Conservation (phyloP, 2,888 invertebrate species). For the Panopea generosa region DNA sequence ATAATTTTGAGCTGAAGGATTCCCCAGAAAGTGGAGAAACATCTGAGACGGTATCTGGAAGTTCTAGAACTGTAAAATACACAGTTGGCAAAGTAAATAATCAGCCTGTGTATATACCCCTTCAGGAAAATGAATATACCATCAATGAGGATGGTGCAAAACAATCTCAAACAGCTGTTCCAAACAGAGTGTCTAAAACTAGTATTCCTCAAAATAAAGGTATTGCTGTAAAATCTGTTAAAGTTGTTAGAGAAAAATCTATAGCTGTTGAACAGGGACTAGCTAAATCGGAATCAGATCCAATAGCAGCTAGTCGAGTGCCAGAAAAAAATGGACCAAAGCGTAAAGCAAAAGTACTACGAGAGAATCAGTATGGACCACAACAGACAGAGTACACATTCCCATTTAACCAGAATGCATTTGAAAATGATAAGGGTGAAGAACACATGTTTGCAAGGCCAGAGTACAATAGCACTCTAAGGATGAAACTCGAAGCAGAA, state of each 20-base stretch:
- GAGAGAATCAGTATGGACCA: conserved; percentile 69
- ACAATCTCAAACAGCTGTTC: conserved; percentile 1
- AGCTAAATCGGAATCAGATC: conserved; percentile 18
- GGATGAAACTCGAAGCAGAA: conserved; percentile 74
- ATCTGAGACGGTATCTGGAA: neutral
- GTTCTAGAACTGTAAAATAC: conserved; percentile 57
- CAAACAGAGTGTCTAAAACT: neutral
- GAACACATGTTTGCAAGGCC: conserved; percentile 79
- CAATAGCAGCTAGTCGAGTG: conserved; percentile 42
- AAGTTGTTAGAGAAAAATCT: conserved; percentile 45
- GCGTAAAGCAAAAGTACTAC: conserved; percentile 66
- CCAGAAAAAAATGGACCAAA: conserved; percentile 43
- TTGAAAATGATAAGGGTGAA: conserved; percentile 52
- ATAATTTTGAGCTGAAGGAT: too few species aligned
- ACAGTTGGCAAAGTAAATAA: conserved; percentile 46
- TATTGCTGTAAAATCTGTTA: conserved; percentile 26
- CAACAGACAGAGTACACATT: conserved; percentile 66
- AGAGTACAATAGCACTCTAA: conserved; percentile 79
- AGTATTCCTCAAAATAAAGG: conserved; percentile 8
- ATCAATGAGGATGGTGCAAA: conserved; percentile 7
- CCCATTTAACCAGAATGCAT: conserved; percentile 65
- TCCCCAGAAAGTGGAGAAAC: conserved; percentile 9
- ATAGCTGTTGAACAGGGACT: conserved; percentile 3
- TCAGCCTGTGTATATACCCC: conserved; percentile 47
- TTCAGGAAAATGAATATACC: neutral